A percentile compares a stretch with the other conserved stretches of the same genome.
These are phyloP conservation scores for Meandrina meandrites DNA, from an alignment of 92 coral and sea anemone genomes.

Conservation along the genomic window DNA sequence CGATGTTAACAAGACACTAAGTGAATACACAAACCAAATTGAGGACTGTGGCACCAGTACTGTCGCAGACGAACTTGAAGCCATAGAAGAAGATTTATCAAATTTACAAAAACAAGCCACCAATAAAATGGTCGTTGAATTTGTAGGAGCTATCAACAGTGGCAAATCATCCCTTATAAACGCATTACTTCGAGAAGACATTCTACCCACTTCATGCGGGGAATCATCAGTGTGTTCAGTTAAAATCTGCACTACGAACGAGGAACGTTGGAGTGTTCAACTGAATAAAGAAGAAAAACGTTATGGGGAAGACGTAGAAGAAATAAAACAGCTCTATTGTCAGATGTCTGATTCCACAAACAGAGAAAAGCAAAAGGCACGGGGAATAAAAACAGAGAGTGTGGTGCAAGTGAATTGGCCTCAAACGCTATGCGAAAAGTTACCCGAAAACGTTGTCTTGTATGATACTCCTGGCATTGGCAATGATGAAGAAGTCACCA, in stretches of 20 bases:
- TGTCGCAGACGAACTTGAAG: background rate
- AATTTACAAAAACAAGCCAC: background rate
- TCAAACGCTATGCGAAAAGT: background rate
- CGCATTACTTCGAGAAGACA: background rate
- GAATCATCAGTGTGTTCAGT: slow-evolving; percentile 1
- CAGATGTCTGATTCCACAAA: background rate
- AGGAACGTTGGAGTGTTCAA: background rate
- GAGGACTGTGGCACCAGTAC: too few species aligned
- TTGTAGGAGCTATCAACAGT: slow-evolving; percentile 5
- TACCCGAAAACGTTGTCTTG: slow-evolving; percentile 2
- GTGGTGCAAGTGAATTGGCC: background rate
- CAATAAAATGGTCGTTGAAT: background rate
- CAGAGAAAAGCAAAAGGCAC: too few species aligned
- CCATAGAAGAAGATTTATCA: background rate
- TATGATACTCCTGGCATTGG: background rate
- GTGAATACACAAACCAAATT: background rate
- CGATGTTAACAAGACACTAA: background rate
- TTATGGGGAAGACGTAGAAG: background rate
- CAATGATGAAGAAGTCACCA: background rate
- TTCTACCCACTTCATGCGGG: background rate
- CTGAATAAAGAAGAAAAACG: too few species aligned
- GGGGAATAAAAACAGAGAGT: background rate
- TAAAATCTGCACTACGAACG: background rate
- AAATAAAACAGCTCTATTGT: background rate
- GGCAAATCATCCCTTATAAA: slow-evolving; percentile 20